phyloP scores from a whole-genome alignment of 1,140 invertebrate species.

The Condylostylus longicornis region DNA sequence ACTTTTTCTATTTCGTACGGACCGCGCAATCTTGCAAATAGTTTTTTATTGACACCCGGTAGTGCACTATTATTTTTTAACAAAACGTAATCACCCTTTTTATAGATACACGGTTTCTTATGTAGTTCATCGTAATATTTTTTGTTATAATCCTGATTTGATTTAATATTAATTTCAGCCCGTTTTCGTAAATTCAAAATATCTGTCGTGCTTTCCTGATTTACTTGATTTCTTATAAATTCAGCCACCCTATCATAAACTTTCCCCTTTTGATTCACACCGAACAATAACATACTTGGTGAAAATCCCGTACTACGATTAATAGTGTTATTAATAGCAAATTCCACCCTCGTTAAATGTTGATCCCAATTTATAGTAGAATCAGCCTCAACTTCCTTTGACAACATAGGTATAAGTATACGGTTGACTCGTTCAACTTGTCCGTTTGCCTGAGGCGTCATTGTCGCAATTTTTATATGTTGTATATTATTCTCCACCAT shows the following conservation, averaged over 20 bases:
- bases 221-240: background rate
- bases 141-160: no score
- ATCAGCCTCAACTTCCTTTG: conserved; percentile 3
- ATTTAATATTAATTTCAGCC: no score
- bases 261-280: background rate
- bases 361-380: conserved; percentile 9
- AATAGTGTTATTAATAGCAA: conserved; percentile 14
- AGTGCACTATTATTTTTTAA: conserved; percentile 12
- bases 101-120: conserved; percentile 8
- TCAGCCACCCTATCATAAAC: background rate
- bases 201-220: no score
- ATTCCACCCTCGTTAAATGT: conserved; percentile 9
- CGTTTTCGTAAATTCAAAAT: no score
- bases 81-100: conserved; percentile 14
- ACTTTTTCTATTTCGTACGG: conserved; percentile 12
- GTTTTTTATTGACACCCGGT: conserved; percentile 13
- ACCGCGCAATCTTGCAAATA: conserved; percentile 13
- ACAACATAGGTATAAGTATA: conserved; percentile 6
- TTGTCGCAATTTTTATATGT: conserved; percentile 7
- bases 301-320: conserved; percentile 9
- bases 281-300: conserved; percentile 10
- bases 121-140: no score
- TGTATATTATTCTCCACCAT: conserved; percentile 7
- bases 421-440: conserved; percentile 14
- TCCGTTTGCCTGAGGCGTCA: conserved; percentile 11